A percentile compares a stretch with the other conserved stretches of the same genome.
Conservation (phyloP, 2,888 invertebrate genomes). For the Eilema caniola region DNA sequence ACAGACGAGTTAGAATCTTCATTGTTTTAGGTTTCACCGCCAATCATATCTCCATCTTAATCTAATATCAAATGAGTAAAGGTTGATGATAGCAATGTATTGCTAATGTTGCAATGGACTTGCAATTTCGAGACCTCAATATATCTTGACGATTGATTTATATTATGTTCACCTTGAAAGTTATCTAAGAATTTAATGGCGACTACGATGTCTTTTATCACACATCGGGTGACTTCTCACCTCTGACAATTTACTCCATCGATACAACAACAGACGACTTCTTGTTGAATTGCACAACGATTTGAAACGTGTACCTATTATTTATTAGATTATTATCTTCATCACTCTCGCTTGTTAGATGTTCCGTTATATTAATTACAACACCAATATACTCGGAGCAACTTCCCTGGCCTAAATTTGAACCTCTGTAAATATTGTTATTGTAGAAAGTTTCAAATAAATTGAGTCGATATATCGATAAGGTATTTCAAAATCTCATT, state of each 20-base stretch:
- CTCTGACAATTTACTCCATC: conserved; percentile 2
- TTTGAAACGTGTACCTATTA: conserved; percentile 13
- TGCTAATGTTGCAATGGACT: conserved; percentile 9
- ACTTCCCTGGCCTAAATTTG: conserved; percentile 33
- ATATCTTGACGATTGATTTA: conserved; percentile 13
- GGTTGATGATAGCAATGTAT: conserved; percentile 1
- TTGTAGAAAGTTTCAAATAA: conserved; percentile 35
- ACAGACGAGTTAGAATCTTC: conserved; percentile 37
- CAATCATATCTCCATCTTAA: conserved; percentile 13
- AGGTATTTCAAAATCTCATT: conserved; percentile 31
- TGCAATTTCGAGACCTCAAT: conserved; percentile 12
- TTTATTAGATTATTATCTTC: conserved; percentile 18
- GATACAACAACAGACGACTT: neutral
- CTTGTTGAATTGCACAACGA: neutral
- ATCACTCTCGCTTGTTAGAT: conserved; percentile 30
- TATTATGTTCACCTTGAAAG: conserved; percentile 16
- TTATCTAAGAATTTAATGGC: conserved; percentile 13
- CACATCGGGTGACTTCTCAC: neutral
- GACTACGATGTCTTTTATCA: conserved; percentile 7
- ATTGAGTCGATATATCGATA: conserved; percentile 30
- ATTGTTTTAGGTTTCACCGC: conserved; percentile 38
- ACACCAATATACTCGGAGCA: conserved; percentile 37
- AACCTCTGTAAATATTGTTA: conserved; percentile 21
- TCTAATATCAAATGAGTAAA: conserved; percentile 1
- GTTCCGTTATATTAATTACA: conserved; percentile 32